These are phyloP conservation scores for Yponomeuta sedellus DNA, from an alignment of 2,888 invertebrate genomes.

Conservation along the genomic window DNA sequence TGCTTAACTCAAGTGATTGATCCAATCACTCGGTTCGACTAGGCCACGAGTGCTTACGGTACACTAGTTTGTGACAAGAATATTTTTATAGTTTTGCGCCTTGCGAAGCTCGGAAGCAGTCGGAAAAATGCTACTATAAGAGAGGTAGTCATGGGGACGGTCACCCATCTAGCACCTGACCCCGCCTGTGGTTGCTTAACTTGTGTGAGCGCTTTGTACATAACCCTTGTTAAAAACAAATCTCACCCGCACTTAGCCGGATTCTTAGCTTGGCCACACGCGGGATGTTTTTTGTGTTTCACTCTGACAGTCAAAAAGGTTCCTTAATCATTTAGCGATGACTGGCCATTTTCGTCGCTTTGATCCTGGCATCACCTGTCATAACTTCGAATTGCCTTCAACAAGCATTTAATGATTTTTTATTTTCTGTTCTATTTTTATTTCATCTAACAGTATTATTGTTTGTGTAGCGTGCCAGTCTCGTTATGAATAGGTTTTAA, in stretches of 20 bases:
- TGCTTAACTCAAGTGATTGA: no score
- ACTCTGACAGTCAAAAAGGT: conserved; percentile 38
- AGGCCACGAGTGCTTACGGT: no score
- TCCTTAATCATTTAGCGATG: conserved; percentile 60
- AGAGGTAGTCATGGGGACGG: no score
- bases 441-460: conserved; percentile 44
- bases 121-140: no score
- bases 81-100: no score
- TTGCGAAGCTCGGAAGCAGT: no score
- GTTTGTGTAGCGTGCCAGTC: conserved; percentile 49
- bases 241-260: neutral
- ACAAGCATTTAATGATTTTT: conserved; percentile 34
- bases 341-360: conserved; percentile 52
- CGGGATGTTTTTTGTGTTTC: conserved; percentile 31
- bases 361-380: conserved; percentile 63
- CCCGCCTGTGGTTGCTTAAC: no score
- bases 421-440: conserved; percentile 31
- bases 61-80: no score
- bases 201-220: no score
- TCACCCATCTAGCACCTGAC: no score
- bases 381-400: conserved; percentile 53
- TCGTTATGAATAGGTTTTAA: conserved; percentile 35
- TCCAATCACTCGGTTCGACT: no score
- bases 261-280: conserved; percentile 1
- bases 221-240: no score